These are phyloP conservation scores for Spilogale gracilis DNA, from an alignment of 2,113 vertebrate species.

Conservation along the genomic window DNA sequence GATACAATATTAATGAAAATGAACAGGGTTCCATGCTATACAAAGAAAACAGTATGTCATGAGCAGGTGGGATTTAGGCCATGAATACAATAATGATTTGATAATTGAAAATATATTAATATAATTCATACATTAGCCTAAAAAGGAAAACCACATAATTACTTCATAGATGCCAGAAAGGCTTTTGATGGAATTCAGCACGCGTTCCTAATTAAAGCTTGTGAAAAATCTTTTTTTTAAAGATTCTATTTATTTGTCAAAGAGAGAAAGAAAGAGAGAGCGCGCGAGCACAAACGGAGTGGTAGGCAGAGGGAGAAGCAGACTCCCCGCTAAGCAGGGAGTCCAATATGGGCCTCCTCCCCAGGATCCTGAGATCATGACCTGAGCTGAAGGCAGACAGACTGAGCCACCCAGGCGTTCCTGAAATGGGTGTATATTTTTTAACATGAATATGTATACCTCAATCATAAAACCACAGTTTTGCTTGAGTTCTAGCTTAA, in stretches of 20 bases:
- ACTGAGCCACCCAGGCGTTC: too few relatives aligned
- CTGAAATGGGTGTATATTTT: not conserved
- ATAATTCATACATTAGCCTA: not conserved
- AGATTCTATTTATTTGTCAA: too few relatives aligned
- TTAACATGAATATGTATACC: not conserved
- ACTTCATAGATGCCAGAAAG: not conserved
- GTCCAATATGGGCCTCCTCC: too few relatives aligned
- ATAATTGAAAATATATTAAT: not conserved
- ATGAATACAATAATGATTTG: not conserved
- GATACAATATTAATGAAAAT: not conserved
- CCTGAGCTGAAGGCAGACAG: too few relatives aligned
- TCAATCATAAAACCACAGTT: not conserved
- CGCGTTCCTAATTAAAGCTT: not conserved
- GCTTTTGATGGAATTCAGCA: not conserved
- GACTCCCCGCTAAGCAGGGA: too few relatives aligned
- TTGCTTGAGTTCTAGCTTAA: not conserved
- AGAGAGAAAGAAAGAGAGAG: too few relatives aligned
- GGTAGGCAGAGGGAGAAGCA: too few relatives aligned
- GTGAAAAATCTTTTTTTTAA: not conserved
- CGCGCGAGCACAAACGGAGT: not conserved
- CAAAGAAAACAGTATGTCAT: not conserved
- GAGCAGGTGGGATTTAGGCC: not conserved
- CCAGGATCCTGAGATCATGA: too few relatives aligned
- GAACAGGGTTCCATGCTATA: not conserved
- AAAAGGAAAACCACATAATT: not conserved